Evolutionary conservation across 2,888 invertebrate genomes (phyloP), one percentile per base, ranked within the genome.

Genomic region (Euzophera pinguis): DNA sequence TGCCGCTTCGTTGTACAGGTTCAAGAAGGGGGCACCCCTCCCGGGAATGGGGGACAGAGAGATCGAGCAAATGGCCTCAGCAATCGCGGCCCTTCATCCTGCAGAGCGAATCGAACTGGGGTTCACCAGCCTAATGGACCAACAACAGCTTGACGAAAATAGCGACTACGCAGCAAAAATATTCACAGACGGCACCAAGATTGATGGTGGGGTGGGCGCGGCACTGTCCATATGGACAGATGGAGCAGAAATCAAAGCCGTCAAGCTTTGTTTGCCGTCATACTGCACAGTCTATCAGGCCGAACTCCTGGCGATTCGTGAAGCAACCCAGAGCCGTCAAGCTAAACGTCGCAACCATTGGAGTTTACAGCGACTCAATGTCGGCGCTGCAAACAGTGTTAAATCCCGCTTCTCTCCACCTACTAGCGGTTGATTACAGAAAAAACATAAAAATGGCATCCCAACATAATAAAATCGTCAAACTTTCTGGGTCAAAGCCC

Each of bases 211-310:
- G n/a, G 58, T 59, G 1, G 60, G 57, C 1, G 60, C 60, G 0
- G 58, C 61, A 7, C 17, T 61, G 1, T 59, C 59, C 12, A 5
- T 59, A 14, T 38, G 38, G 38, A n/a, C 4, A 14, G 6, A 14
- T 6, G 14, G 8, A 1, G 8, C 7, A 1, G 38, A 38, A 14
- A 38, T 1, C 13, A 3, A 9, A 14, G 6, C 39, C 53, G 39
- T 14, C 7, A 58, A 57, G 13, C 43, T 62, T 0, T 37, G 10
- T 5, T 50, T 60, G 34, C 9, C 52, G 12, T 9, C 42, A 2
- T 57, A 50, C 42, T 57, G 63, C 34, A 59, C 61, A 0, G 61
- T 60, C n/a, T 61, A 57, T 38, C 60, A 63, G 45, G 60, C 61
- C 0, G 61, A 63, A 47, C 43, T 61, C 2, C 27, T 59, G 17